A percentile compares a stretch with the other conserved stretches of the same genome.
These are phyloP conservation scores for Hypomesus transpacificus DNA, from an alignment of 2,113 vertebrate species.

Conservation along the genomic window DNA sequence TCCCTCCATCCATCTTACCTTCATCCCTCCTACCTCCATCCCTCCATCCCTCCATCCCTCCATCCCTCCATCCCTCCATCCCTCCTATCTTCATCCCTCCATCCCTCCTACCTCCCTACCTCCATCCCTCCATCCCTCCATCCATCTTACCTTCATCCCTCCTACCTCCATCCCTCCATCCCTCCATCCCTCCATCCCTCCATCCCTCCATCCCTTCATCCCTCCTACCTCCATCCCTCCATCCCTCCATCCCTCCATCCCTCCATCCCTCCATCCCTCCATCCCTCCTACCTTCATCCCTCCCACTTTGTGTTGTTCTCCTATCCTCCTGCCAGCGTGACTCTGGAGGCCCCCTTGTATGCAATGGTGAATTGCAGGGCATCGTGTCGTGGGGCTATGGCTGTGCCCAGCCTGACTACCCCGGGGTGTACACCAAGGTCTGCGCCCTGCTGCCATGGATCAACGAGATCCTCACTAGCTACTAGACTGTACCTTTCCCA, in stretches of 20 bases:
- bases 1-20: too few species aligned
- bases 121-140: neutral
- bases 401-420: conserved; percentile 64
- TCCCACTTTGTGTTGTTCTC: neutral
- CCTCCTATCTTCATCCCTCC: too few species aligned
- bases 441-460: conserved; percentile 72
- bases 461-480: conserved; percentile 54
- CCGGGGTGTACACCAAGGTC: conserved; percentile 76
- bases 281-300: too few species aligned
- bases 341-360: conserved; percentile 76
- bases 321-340: conserved; percentile 61
- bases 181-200: too few species aligned
- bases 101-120: neutral
- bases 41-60: neutral
- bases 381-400: conserved; percentile 74
- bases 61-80: neutral
- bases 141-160: too few species aligned
- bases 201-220: too few species aligned
- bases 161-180: neutral
- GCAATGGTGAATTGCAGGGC: conserved; percentile 69
- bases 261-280: neutral
- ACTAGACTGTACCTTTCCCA: conserved; percentile 48
- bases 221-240: neutral
- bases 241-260: too few species aligned
- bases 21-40: too few species aligned